Percentiles rank a stretch among this genome's conserved stretches.
phyloP scores from a whole-genome alignment of 2,113 vertebrate genomes.

The Ailurus styani region DNA sequence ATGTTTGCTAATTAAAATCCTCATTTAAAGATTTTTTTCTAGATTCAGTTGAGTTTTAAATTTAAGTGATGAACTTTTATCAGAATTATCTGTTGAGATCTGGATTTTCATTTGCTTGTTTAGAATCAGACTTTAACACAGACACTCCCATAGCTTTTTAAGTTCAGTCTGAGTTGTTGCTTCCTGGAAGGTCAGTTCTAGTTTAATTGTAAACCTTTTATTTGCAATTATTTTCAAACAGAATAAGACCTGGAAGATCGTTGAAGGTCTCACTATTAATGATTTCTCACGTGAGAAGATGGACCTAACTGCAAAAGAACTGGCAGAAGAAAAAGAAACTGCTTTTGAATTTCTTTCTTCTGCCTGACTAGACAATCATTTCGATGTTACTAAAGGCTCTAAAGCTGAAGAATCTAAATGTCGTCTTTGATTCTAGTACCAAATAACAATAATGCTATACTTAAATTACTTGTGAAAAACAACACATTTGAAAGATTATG shows the following conservation, averaged over 20 bases:
- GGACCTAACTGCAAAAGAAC: slow-evolving; percentile 91
- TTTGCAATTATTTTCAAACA: slow-evolving; percentile 72
- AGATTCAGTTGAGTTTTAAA: not conserved
- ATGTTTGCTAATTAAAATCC: not conserved
- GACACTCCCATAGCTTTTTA: not conserved
- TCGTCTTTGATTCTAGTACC: slow-evolving; percentile 84
- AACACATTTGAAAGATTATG: slow-evolving; percentile 68
- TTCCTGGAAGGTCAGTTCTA: not conserved
- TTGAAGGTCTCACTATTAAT: slow-evolving; percentile 90
- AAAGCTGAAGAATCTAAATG: slow-evolving; percentile 84
- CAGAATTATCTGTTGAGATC: not conserved
- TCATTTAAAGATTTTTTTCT: not conserved
- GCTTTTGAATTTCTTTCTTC: slow-evolving; percentile 90
- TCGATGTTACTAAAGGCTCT: slow-evolving; percentile 64
- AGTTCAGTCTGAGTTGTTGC: not conserved
- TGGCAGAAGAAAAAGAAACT: slow-evolving; percentile 93
- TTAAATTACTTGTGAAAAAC: slow-evolving; percentile 71
- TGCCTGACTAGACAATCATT: slow-evolving; percentile 84
- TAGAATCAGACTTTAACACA: slow-evolving; percentile 9
- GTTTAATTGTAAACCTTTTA: slow-evolving; percentile 31
- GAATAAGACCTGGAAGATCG: slow-evolving; percentile 94
- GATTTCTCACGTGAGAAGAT: slow-evolving; percentile 94
- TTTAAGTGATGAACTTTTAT: not conserved
- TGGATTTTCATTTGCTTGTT: slow-evolving; percentile 1
- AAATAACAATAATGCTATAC: slow-evolving; percentile 67